Percentiles rank a stretch among this genome's conserved stretches.
phyloP scores from a whole-genome alignment of 1,140 invertebrate species.

The Odontomachus brunneus region DNA sequence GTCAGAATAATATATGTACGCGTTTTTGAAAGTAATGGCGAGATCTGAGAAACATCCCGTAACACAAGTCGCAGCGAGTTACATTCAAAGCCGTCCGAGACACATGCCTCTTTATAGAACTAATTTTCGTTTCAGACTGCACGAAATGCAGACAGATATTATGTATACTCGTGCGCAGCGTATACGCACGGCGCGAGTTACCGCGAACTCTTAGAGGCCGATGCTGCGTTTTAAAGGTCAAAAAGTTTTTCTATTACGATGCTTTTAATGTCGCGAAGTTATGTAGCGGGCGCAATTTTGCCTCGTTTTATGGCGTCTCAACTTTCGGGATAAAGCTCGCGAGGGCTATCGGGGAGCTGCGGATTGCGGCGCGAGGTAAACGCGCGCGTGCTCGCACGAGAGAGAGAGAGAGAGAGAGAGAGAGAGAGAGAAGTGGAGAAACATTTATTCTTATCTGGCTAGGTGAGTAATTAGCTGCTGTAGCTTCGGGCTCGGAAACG shows the following conservation, averaged over 20 bases:
- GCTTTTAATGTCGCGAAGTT: slow-evolving; percentile 16
- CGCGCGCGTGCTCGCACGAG: slow-evolving; percentile 9
- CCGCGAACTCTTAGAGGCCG: neutral
- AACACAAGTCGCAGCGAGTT: no score
- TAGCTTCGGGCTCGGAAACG: slow-evolving; percentile 28
- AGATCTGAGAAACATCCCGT: no score
- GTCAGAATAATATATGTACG: no score
- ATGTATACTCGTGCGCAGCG: no score
- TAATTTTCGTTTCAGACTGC: no score
- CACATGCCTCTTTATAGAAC: no score
- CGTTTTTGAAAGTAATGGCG: no score
- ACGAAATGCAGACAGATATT: no score
- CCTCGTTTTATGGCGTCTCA: neutral
- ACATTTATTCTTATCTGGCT: slow-evolving; percentile 28
- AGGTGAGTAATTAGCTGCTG: slow-evolving; percentile 12
- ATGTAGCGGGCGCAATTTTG: neutral
- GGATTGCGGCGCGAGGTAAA: no score
- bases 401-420: no score
- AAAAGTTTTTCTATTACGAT: slow-evolving; percentile 13
- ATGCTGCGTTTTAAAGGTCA: neutral
- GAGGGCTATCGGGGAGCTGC: neutral
- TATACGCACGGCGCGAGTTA: no score
- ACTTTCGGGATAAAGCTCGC: slow-evolving; percentile 7
- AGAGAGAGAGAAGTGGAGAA: neutral
- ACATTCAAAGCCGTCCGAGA: no score